Evolutionary conservation across 2,888 invertebrate species (phyloP), one percentile per base, ranked within the genome.

Genomic region (Ochlodes sylvanus): DNA sequence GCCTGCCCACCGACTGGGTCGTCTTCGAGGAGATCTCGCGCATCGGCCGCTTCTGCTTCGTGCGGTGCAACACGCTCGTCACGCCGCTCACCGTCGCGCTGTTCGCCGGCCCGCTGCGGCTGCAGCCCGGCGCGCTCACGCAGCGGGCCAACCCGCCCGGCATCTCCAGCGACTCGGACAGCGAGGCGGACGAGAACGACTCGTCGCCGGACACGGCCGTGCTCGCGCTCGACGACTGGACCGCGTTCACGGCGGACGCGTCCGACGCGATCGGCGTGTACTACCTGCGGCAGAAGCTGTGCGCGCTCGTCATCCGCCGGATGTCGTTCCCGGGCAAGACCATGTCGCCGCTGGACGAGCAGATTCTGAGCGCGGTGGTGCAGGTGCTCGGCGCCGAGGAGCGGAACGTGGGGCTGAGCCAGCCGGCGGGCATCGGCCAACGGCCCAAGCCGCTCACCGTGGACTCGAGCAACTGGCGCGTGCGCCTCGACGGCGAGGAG

Each of bases 21-120:
- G 94, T 97, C 12, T 99, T 96, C 80, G 98, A 98, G 80, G 98
- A 98, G 85, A 96, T 98, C 87, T 96, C 96, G 0, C 95, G 96
- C 55, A 93, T 95, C 0, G 95, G 96, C 0, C 92, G 95, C 17
- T 92, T 95, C 63, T 96, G 97, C 70, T 95, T 96, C 79, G 95
- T 97, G 1, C 95, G 96, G 55, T 96, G 96, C 73, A 96, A 96
- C 69, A 98, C 98, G 0, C 86, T 97, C 7, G 95, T 99, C 0
- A 96, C 98, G 10, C 96, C 98, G 0, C 81, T 98, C 17, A 96
- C 97, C 0, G 95, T 98, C 63, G 95, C 97, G 0, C 79, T 98
- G 41, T 96, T 97, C 76, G 96, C 96, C 14, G 97, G 97, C 0
- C 96, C 97, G 0, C 83, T 95, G 38, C 83, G 96, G 57, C 85